These are phyloP conservation scores for Zaprionus ghesquierei DNA, from an alignment of 1,140 invertebrate species.

Conservation along the genomic window DNA sequence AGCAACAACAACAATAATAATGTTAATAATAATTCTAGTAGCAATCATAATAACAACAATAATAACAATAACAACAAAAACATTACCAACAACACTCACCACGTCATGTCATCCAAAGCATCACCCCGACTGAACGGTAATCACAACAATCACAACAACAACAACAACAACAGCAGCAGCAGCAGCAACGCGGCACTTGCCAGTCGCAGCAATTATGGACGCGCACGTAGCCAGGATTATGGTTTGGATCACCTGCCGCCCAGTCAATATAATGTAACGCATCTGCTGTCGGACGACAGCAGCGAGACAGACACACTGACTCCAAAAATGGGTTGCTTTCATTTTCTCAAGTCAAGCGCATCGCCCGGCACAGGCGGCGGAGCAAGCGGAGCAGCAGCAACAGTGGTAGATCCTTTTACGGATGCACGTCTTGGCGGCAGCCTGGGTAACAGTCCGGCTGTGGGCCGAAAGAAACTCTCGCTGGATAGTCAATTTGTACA, in stretches of 20 bases:
- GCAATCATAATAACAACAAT: slow-evolving; percentile 20
- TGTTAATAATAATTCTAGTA: slow-evolving; percentile 30
- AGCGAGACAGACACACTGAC: slow-evolving; percentile 61
- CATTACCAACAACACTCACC: slow-evolving; percentile 15
- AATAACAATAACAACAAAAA: slow-evolving; percentile 14
- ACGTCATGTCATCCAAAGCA: slow-evolving; percentile 11
- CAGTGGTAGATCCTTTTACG: not conserved
- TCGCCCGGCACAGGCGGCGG: not conserved
- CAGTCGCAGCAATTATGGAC: slow-evolving; percentile 38
- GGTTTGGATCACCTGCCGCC: slow-evolving; percentile 45
- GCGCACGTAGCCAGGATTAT: slow-evolving; percentile 62
- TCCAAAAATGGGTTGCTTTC: slow-evolving; percentile 66
- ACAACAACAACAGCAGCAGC: slow-evolving; percentile 12
- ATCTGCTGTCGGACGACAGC: slow-evolving; percentile 48
- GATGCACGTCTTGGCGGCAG: slow-evolving; percentile 53
- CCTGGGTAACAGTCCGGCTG: slow-evolving; percentile 74
- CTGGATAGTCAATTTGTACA: slow-evolving; percentile 57
- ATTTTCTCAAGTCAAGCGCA: slow-evolving; percentile 45
- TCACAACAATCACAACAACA: slow-evolving; percentile 28
- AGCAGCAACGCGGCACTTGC: not conserved
- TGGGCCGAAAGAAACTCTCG: slow-evolving; percentile 73
- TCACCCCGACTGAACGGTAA: slow-evolving; percentile 19
- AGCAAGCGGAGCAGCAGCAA: not conserved
- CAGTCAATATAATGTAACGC: slow-evolving; percentile 4
- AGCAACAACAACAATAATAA: slow-evolving; percentile 24